Evolutionary conservation across 2,797 vertebrate species (phyloP).

Genomic region (Chiloscyllium punctatum): DNA sequence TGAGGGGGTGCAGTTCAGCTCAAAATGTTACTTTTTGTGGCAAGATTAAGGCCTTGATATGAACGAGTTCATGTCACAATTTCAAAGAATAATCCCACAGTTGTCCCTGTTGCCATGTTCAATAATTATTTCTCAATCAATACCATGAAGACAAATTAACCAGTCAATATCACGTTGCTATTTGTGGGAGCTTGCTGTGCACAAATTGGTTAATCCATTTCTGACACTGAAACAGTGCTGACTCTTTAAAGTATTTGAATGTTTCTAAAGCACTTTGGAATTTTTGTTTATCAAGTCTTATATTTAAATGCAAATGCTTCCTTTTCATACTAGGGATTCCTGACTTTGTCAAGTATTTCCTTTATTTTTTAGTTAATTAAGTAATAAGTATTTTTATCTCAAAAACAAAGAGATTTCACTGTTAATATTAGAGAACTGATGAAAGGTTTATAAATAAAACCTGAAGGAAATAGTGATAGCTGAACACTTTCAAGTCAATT

Average conservation of each 20-base stretch:
- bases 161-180: neutral
- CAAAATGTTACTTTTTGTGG: too few relatives aligned
- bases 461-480: slow-evolving; percentile 67
- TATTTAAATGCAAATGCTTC: neutral
- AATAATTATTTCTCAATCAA: neutral
- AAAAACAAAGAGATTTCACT: slow-evolving; percentile 71
- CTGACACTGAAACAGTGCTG: neutral
- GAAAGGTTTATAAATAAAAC: slow-evolving; percentile 81
- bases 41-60: neutral
- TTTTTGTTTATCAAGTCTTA: neutral
- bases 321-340: neutral
- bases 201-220: neutral
- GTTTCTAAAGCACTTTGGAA: neutral
- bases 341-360: neutral
- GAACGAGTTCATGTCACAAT: neutral
- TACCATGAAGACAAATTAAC: neutral
- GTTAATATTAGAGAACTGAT: slow-evolving; percentile 72
- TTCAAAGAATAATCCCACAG: neutral
- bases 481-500: slow-evolving; percentile 61
- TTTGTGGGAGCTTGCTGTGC: too few relatives aligned
- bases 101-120: neutral
- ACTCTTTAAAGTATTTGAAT: neutral
- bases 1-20: neutral
- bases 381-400: slow-evolving; percentile 85
- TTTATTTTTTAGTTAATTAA: slow-evolving; percentile 43